These are phyloP conservation scores for Poeciliopsis gracilis DNA, from an alignment of 2,797 vertebrate genomes.

Conservation along the genomic window DNA sequence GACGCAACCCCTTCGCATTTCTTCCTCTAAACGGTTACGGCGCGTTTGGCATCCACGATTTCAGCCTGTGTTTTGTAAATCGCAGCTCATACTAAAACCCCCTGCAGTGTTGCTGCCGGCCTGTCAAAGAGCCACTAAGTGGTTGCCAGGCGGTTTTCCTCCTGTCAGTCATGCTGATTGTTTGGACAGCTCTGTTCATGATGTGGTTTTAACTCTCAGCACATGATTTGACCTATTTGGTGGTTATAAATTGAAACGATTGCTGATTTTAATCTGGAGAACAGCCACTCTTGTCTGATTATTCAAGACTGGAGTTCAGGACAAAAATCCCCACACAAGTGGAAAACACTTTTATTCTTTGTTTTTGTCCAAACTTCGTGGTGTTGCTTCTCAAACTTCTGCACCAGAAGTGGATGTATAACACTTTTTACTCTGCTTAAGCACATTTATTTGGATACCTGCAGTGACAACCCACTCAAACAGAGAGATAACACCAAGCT, in stretches of 20 bases:
- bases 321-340: not conserved
- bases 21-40: conserved; percentile 23
- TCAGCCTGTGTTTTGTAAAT: conserved; percentile 46
- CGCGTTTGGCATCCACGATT: conserved; percentile 14
- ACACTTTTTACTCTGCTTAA: not conserved
- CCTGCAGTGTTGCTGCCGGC: conserved; percentile 46
- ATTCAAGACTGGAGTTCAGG: not conserved
- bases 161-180: conserved; percentile 59
- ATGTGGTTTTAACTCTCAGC: conserved; percentile 30
- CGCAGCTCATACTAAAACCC: conserved; percentile 42
- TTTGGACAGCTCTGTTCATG: conserved; percentile 51
- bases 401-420: not conserved
- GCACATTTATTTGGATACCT: conserved; percentile 21
- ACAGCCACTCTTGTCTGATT: not conserved
- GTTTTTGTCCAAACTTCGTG: not conserved
- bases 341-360: not conserved
- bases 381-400: not conserved
- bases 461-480: not conserved
- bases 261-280: not conserved
- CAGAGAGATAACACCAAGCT: not conserved
- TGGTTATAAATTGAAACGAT: conserved; percentile 18
- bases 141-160: conserved; percentile 33
- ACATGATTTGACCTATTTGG: conserved; percentile 6
- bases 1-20: conserved; percentile 2
- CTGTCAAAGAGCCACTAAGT: conserved; percentile 48